A percentile compares a stretch with the other conserved stretches of the same genome.
These are phyloP conservation scores for Anadara kagoshimensis DNA, from an alignment of 1,140 invertebrate genomes.

Conservation along the genomic window DNA sequence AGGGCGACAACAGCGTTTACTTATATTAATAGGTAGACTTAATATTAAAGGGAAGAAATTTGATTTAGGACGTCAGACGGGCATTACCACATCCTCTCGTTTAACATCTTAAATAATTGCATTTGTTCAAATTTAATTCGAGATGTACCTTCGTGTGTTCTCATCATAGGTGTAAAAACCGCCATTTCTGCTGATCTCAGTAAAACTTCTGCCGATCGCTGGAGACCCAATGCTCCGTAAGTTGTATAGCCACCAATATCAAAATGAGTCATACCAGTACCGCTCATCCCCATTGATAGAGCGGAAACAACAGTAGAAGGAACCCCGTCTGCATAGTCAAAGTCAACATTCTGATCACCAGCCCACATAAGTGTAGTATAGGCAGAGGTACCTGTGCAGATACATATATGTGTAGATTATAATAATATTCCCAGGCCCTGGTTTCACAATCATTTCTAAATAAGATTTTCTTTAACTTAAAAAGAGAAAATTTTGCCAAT, in stretches of 20 bases:
- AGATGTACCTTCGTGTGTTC: slow-evolving; percentile 72
- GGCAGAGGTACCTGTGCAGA: slow-evolving; percentile 57
- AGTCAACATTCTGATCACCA: slow-evolving; percentile 75
- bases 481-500: too few species aligned
- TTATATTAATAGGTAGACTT: too few species aligned
- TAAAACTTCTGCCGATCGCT: slow-evolving; percentile 66
- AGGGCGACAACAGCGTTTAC: too few species aligned
- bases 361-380: slow-evolving; percentile 71
- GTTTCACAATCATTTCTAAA: too few species aligned
- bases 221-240: slow-evolving; percentile 40
- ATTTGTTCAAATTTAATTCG: neutral
- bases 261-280: slow-evolving; percentile 72
- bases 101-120: too few species aligned
- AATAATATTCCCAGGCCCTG: neutral
- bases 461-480: too few species aligned
- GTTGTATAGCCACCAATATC: slow-evolving; percentile 75
- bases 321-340: slow-evolving; percentile 68
- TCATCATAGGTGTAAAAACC: slow-evolving; percentile 73
- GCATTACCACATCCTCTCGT: too few species aligned
- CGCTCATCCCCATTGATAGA: slow-evolving; percentile 66
- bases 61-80: too few species aligned
- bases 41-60: too few species aligned
- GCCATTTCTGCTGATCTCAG: slow-evolving; percentile 73
- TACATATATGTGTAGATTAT: neutral
- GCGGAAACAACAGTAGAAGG: slow-evolving; percentile 67